Conservation (phyloP, 2,113 vertebrate species). For the Bubalus kerabau region DNA sequence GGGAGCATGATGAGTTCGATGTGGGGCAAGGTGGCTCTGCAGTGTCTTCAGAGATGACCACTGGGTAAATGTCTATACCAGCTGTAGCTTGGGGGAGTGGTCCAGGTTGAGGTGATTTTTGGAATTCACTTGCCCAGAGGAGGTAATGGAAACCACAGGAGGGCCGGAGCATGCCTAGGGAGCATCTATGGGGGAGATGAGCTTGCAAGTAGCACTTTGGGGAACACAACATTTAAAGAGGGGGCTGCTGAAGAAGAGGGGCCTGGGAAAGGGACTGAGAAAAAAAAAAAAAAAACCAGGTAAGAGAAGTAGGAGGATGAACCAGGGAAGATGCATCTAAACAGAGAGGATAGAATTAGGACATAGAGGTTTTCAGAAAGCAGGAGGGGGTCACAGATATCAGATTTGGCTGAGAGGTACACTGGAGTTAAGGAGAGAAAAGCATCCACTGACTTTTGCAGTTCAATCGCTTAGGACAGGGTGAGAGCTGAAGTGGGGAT, state of each 20-base stretch:
- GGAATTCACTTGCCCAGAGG: background rate
- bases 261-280: background rate
- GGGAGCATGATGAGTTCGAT: background rate
- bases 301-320: background rate
- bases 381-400: background rate
- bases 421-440: background rate
- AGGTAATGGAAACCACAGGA: background rate
- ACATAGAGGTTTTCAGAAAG: background rate
- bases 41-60: background rate
- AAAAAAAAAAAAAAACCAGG: background rate
- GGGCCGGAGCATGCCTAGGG: background rate
- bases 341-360: background rate
- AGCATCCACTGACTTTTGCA: background rate
- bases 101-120: background rate
- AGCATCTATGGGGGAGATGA: background rate
- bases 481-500: background rate
- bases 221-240: background rate
- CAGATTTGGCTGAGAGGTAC: background rate
- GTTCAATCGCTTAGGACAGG: background rate
- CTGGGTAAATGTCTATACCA: background rate
- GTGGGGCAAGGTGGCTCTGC: background rate
- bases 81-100: background rate
- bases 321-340: background rate
- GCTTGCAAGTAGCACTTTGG: background rate
- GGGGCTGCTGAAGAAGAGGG: background rate